phyloP scores from a whole-genome alignment of 2,888 invertebrate genomes.

The Balanococcus diminutus region DNA sequence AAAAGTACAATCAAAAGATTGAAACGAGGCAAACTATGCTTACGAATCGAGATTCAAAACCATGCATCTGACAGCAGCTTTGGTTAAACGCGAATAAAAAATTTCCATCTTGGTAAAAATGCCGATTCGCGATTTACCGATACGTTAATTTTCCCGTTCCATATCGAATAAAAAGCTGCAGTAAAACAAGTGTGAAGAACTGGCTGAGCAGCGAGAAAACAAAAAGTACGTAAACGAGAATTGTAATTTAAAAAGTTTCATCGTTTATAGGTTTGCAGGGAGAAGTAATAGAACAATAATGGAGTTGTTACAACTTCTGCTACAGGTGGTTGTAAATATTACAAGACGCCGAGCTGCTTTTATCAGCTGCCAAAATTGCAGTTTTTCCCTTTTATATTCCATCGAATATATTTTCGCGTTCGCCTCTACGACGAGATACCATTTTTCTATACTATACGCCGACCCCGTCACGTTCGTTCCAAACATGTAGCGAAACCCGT shows the following conservation, averaged over 20 bases:
- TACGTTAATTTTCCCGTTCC: neutral
- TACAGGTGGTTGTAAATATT: slow-evolving; percentile 50
- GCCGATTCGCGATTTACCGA: neutral
- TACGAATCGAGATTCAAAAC: slow-evolving; percentile 16
- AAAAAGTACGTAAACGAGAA: slow-evolving; percentile 38
- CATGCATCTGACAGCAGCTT: slow-evolving; percentile 9
- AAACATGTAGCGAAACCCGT: neutral
- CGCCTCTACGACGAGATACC: neutral
- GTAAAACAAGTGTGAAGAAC: neutral
- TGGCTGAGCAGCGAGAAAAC: neutral
- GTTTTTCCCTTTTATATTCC: slow-evolving; percentile 19
- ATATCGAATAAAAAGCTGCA: neutral
- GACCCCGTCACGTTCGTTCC: neutral
- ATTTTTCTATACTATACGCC: neutral
- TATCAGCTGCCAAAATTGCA: slow-evolving; percentile 45
- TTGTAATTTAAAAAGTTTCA: slow-evolving; percentile 43
- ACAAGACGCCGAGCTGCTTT: slow-evolving; percentile 36
- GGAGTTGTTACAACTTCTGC: slow-evolving; percentile 49
- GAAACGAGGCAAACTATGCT: neutral
- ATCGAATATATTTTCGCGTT: slow-evolving; percentile 37
- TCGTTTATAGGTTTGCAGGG: slow-evolving; percentile 44
- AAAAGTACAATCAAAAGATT: neutral
- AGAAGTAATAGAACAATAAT: slow-evolving; percentile 45
- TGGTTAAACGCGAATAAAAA: neutral
- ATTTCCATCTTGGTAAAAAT: neutral